Evolutionary conservation across 2,888 invertebrate species (phyloP).

Genomic region (Aleiodes leptofemur): DNA sequence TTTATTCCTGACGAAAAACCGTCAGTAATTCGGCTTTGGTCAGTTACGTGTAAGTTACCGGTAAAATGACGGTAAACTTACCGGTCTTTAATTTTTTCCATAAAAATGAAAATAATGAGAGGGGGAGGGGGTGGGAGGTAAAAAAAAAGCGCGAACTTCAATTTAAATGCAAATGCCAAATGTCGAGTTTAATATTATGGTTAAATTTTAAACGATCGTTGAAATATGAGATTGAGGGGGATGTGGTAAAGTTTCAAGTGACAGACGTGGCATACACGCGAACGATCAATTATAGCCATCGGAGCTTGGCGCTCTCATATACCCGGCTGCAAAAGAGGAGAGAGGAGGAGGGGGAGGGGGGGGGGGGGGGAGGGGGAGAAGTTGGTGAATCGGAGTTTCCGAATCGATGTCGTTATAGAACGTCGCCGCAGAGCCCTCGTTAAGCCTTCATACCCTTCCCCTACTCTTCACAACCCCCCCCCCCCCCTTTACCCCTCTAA

Average conservation of each 20-base stretch:
- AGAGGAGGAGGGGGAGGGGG: background rate
- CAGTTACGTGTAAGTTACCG: too few relatives aligned
- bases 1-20: too few relatives aligned
- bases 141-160: background rate
- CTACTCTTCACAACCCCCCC: too few relatives aligned
- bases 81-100: background rate
- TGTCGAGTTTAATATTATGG: slow-evolving; percentile 25
- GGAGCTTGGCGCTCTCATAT: slow-evolving; percentile 24
- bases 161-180: slow-evolving; percentile 17
- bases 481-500: background rate
- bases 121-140: background rate
- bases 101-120: background rate
- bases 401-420: slow-evolving; percentile 34
- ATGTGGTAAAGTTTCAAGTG: slow-evolving; percentile 34
- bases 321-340: background rate
- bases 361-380: background rate
- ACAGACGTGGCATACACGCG: slow-evolving; percentile 33
- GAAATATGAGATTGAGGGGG: slow-evolving; percentile 27
- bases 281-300: slow-evolving; percentile 31
- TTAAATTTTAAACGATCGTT: slow-evolving; percentile 14
- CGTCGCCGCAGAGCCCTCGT: slow-evolving; percentile 33
- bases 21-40: too few relatives aligned
- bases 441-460: slow-evolving; percentile 24
- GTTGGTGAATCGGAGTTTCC: slow-evolving; percentile 24
- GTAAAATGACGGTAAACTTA: too few relatives aligned